Percentiles rank a stretch among this genome's conserved stretches.
phyloP scores from a whole-genome alignment of 2,888 invertebrate species.

The Stenichneumon culpator region DNA sequence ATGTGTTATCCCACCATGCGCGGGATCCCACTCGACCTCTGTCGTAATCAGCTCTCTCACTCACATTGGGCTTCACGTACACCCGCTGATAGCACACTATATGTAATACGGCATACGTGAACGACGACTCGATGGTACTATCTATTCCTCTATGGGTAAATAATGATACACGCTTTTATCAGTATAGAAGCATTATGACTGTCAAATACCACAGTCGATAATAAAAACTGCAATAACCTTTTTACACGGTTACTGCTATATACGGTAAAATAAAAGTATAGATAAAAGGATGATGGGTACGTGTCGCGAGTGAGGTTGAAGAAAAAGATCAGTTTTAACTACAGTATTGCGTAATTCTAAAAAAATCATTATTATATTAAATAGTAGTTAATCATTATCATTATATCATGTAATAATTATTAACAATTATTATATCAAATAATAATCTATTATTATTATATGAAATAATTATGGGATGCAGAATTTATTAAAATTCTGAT shows the following conservation, averaged over 20 bases:
- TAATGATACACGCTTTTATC: background rate
- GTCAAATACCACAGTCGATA: background rate
- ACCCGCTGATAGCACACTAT: background rate
- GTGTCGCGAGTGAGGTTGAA: too few species aligned
- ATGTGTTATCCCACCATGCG: constrained; percentile 68
- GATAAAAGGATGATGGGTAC: too few species aligned
- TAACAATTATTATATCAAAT: too few species aligned
- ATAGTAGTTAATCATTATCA: too few species aligned
- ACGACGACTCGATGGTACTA: background rate
- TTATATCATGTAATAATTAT: too few species aligned
- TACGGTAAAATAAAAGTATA: too few species aligned
- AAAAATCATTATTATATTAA: too few species aligned
- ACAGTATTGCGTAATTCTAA: background rate
- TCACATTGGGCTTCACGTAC: background rate
- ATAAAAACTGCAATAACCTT: too few species aligned
- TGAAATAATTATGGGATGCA: background rate
- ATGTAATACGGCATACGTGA: background rate
- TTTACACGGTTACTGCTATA: too few species aligned
- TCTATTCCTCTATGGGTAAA: background rate
- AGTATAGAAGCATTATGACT: background rate
- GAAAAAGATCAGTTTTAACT: background rate
- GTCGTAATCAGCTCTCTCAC: constrained; percentile 63
- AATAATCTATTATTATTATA: too few species aligned
- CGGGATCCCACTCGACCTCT: constrained; percentile 57
- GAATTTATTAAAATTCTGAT: background rate